These are phyloP conservation scores for Caenorhabditis macrosperma DNA, from an alignment of 2,888 invertebrate species.

Conservation along the genomic window DNA sequence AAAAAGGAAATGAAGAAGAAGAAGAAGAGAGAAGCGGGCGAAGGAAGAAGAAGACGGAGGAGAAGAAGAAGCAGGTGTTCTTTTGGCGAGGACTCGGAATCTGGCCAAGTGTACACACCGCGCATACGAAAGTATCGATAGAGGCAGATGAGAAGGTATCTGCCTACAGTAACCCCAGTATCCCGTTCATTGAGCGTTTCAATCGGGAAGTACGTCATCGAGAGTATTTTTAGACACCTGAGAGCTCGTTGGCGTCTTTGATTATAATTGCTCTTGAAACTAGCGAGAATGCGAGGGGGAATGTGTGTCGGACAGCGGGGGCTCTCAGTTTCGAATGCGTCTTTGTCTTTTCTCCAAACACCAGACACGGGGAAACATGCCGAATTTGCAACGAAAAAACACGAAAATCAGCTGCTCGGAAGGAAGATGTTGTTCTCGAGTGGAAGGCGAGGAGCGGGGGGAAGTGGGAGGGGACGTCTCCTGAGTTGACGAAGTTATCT, in stretches of 20 bases:
- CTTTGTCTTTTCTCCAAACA: too few species aligned
- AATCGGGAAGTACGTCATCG: too few species aligned
- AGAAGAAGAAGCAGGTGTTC: conserved; percentile 14
- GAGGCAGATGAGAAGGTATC: too few species aligned
- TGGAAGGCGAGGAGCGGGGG: background rate
- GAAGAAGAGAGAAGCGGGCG: background rate
- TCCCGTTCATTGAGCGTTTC: too few species aligned
- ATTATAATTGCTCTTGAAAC: background rate
- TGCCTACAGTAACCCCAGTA: background rate
- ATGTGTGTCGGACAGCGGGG: too few species aligned
- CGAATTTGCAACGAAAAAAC: background rate
- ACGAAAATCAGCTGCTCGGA: background rate
- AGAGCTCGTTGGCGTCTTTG: background rate
- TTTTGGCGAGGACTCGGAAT: conserved; percentile 7
- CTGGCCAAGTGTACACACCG: conserved; percentile 2
- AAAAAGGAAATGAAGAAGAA: conserved; percentile 13
- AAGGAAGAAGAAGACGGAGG: conserved; percentile 1
- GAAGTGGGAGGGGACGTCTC: background rate
- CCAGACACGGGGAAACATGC: background rate
- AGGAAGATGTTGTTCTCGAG: background rate
- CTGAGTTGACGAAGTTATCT: background rate
- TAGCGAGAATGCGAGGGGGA: too few species aligned
- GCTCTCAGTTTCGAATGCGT: too few species aligned
- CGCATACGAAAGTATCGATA: background rate
- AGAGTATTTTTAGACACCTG: background rate